Percentiles rank a stretch among this genome's conserved stretches.
phyloP scores from a whole-genome alignment of 2,888 invertebrate genomes.

The Clepsis dumicolana region DNA sequence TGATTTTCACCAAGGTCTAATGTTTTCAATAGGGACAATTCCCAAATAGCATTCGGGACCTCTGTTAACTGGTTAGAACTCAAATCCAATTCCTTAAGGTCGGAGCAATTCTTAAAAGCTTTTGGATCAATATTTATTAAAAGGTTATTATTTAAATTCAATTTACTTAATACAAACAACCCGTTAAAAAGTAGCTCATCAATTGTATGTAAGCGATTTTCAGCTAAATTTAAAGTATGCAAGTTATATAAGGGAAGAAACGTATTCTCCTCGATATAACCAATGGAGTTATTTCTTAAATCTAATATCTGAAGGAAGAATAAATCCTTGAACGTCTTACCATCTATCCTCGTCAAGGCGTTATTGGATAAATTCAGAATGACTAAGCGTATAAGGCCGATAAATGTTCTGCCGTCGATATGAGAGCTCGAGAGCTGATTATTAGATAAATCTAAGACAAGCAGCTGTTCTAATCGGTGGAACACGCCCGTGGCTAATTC shows the following conservation, averaged over 20 bases:
- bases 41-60: conserved; percentile 93
- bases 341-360: conserved; percentile 92
- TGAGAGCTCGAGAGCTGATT: conserved; percentile 95
- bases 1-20: conserved; percentile 97
- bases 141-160: conserved; percentile 94
- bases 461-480: conserved; percentile 93
- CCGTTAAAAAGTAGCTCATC: conserved; percentile 94
- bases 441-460: conserved; percentile 94
- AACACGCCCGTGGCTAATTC: conserved; percentile 94
- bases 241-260: conserved; percentile 95
- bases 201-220: conserved; percentile 93
- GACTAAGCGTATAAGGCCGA: conserved; percentile 94
- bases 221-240: conserved; percentile 95
- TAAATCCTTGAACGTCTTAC: conserved; percentile 94
- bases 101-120: conserved; percentile 95
- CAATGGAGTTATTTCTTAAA: conserved; percentile 94
- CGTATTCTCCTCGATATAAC: conserved; percentile 94
- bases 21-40: conserved; percentile 93
- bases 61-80: conserved; percentile 93
- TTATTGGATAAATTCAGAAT: conserved; percentile 95
- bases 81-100: conserved; percentile 94
- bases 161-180: conserved; percentile 92
- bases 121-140: conserved; percentile 91
- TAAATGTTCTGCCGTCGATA: conserved; percentile 94
- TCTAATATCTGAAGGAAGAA: conserved; percentile 95